Percentiles rank a stretch among this genome's conserved stretches.
Conservation (phyloP, 2,113 vertebrate genomes). For the Syngnathus typhle region DNA sequence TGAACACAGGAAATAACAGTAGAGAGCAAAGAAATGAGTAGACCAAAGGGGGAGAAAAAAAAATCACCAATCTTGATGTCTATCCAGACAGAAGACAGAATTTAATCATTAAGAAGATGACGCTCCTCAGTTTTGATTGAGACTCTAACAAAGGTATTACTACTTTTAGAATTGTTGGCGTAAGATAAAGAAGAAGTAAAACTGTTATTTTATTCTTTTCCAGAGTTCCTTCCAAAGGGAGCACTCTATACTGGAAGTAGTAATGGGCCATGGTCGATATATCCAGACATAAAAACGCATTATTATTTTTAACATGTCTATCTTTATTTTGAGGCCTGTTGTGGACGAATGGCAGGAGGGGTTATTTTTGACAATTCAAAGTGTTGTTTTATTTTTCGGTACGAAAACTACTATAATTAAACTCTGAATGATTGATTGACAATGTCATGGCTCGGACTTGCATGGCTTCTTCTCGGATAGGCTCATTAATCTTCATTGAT, state of each 20-base stretch:
- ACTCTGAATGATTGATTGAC: neutral
- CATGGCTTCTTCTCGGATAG: neutral
- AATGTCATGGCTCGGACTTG: neutral
- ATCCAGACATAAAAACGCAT: no score
- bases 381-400: neutral
- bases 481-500: neutral
- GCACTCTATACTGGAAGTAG: no score
- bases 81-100: neutral
- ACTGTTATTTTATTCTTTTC: neutral
- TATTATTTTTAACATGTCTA: no score
- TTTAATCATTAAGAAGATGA: neutral
- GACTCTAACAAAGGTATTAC: neutral
- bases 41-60: neutral
- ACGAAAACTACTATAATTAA: neutral
- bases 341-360: no score
- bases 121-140: neutral
- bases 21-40: neutral
- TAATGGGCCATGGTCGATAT: no score
- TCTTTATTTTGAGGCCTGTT: no score
- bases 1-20: constrained; percentile 9
- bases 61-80: no score
- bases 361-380: no score
- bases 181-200: neutral
- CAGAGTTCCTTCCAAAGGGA: no score
- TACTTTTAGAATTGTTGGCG: neutral